Base-by-base conservation (phyloP, 2,888 invertebrate species). In the Campopleginae sp. region DNA sequence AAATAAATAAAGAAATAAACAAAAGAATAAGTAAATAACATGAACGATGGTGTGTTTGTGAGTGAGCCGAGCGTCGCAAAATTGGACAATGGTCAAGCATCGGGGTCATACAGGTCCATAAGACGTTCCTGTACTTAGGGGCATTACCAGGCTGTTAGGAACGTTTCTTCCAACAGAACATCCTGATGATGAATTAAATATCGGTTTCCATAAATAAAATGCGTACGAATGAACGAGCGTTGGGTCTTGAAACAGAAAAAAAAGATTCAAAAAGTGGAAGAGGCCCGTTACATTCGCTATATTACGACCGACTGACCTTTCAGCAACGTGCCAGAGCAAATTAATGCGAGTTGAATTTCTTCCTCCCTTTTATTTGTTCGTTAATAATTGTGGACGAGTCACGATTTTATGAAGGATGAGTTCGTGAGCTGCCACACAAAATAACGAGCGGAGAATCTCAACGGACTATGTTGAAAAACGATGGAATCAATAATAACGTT, bases 241-340 rank as follows among this genome's bases (percentile, higher is more conserved):
- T 48, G 27, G 27, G 14, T 17, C 42, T 44, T 10, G 17, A 48
- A 51, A 63, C 51, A 75, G 14, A 44, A 51, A 8, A 23, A 74
- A 44, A 65, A 65, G 12, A 77, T 46, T 14, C 54, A 54, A 38
- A 80, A 71, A 33, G 31, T 33, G 23, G 31, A 51, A 63, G 66
- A 23, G 33, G 70, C 71, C 54, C 31, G 68, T 74, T 66, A 72
- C 46, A 48, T 71, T 72, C 71, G 38, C 54, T 66, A 80, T 72
- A 51, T 71, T 61, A 72, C 82, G 80, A 72, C 71, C 76, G 65
- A 85, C 61, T 80, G 76, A 85, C 85, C 85, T 85, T 85, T 85
- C 51, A 51, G 33, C 51, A 77, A 79, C 77, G 70, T 44, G 78
- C 70, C 70, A 70, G 71, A 46, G 63, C 75, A 58, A 75, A 82